Percentiles rank a stretch among this genome's conserved stretches.
Evolutionary conservation across 2,113 vertebrate genomes (phyloP).

Genomic region (Coptodon bakossiorum): DNA sequence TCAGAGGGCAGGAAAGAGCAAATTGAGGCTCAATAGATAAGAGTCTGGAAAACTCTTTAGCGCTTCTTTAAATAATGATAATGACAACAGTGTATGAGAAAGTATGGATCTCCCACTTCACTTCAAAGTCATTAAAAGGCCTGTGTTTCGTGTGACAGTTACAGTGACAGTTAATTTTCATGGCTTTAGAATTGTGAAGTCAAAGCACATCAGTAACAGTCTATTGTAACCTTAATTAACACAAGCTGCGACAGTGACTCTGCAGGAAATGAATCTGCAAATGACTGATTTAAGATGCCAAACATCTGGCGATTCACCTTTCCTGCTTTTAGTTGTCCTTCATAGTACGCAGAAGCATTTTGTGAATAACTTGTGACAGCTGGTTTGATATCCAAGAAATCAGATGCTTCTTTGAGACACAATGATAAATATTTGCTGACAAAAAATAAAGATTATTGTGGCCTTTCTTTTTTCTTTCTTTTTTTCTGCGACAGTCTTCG

Average conservation of each 20-base stretch:
- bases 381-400: background rate
- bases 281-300: background rate
- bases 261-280: background rate
- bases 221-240: background rate
- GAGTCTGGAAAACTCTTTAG: background rate
- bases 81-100: background rate
- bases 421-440: background rate
- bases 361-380: background rate
- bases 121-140: background rate
- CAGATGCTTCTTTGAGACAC: background rate
- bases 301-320: background rate
- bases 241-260: background rate
- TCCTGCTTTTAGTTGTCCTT: background rate
- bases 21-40: background rate
- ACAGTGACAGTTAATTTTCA: background rate
- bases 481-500: too few species aligned
- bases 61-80: background rate
- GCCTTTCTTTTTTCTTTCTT: background rate
- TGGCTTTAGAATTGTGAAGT: background rate
- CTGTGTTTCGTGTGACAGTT: background rate
- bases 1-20: background rate
- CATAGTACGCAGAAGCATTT: background rate
- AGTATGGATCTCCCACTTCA: background rate
- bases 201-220: background rate
- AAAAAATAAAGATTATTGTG: background rate